Evolutionary conservation across 2,797 vertebrate species (phyloP).

Genomic region (Naso thynnoides): DNA sequence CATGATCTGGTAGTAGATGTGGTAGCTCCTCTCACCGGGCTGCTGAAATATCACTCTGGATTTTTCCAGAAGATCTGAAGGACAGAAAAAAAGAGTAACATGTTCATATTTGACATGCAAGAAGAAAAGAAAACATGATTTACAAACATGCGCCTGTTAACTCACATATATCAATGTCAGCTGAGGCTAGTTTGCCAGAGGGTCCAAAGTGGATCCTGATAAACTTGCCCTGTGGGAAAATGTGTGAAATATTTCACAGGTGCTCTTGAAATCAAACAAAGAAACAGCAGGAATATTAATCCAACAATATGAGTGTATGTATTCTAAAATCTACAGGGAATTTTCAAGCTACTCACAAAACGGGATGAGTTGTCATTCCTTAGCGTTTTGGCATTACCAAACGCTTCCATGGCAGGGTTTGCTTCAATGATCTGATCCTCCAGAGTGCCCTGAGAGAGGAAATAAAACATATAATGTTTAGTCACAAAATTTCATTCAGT

Average conservation of each 20-base stretch:
- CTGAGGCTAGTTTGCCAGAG: constrained; percentile 92
- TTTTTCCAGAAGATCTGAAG: constrained; percentile 95
- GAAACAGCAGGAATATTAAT: neutral
- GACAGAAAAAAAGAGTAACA: constrained; percentile 14
- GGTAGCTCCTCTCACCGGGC: constrained; percentile 93
- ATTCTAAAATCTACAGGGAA: neutral
- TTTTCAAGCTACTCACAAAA: constrained; percentile 88
- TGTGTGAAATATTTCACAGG: neutral
- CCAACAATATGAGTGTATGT: neutral
- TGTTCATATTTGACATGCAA: neutral
- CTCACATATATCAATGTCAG: constrained; percentile 96
- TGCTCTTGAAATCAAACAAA: neutral
- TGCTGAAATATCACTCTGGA: constrained; percentile 98
- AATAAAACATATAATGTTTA: neutral
- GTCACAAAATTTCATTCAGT: neutral
- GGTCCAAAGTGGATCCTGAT: constrained; percentile 96
- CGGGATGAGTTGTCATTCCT: constrained; percentile 96
- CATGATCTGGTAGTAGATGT: constrained; percentile 97
- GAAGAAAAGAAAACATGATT: neutral
- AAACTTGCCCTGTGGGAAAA: constrained; percentile 90
- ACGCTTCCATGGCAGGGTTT: constrained; percentile 96
- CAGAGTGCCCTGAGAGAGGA: constrained; percentile 87
- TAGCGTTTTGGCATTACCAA: constrained; percentile 95
- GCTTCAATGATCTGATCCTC: constrained; percentile 98
- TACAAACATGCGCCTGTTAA: constrained; percentile 28